Conservation (phyloP, 2,113 vertebrate genomes). For the Mionectes macconnelli region DNA sequence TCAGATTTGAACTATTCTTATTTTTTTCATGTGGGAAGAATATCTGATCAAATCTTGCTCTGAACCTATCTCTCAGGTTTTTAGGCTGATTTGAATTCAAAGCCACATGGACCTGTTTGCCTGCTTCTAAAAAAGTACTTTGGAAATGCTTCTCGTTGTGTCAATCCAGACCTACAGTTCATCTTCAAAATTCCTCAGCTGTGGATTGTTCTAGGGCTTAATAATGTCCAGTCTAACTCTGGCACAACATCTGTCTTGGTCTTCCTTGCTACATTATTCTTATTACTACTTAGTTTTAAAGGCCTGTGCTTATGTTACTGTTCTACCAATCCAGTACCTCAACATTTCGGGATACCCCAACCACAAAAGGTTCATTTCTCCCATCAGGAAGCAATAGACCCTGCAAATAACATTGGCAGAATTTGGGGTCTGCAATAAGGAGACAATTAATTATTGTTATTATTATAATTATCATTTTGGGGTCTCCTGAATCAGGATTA, state of each 20-base stretch:
- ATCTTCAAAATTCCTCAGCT: background rate
- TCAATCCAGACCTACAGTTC: background rate
- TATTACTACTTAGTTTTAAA: background rate
- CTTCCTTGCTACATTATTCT: background rate
- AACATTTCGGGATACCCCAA: background rate
- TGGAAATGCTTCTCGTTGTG: background rate
- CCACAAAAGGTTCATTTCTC: background rate
- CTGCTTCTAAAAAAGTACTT: background rate
- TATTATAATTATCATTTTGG: background rate
- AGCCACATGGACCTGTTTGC: background rate
- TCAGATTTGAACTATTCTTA: background rate
- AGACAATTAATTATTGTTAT: background rate
- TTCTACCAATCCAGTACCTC: background rate
- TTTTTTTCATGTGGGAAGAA: background rate
- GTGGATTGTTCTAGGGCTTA: background rate
- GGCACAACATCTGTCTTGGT: background rate
- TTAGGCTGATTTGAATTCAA: background rate
- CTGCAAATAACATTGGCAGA: background rate
- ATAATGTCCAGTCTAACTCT: background rate
- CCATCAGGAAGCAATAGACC: background rate
- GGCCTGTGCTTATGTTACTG: background rate
- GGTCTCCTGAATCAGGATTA: constrained; percentile 8
- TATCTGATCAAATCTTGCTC: background rate
- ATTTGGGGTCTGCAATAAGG: background rate
- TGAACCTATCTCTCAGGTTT: background rate